A percentile compares a stretch with the other conserved stretches of the same genome.
Evolutionary conservation across 2,113 vertebrate species (phyloP).

Genomic region (Junco hyemalis): DNA sequence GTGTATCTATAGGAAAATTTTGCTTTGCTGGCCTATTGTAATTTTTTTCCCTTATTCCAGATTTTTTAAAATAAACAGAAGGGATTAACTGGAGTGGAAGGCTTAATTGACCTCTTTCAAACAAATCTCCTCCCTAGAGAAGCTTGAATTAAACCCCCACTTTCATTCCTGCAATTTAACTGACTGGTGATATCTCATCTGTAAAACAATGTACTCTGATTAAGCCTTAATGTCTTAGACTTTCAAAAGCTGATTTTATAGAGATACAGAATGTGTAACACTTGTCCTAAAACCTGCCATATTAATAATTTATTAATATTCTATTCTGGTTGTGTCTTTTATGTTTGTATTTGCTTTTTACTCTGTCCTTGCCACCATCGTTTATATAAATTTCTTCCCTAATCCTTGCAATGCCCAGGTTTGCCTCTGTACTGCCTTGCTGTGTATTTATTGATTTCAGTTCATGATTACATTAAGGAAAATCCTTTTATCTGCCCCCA

Average conservation of each 20-base stretch:
- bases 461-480: background rate
- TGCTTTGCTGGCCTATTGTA: background rate
- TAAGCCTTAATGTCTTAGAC: background rate
- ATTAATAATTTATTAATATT: background rate
- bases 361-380: background rate
- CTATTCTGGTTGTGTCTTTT: background rate
- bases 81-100: conserved; percentile 30
- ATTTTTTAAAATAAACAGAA: conserved; percentile 14
- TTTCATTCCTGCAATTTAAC: background rate
- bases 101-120: conserved; percentile 41
- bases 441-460: background rate
- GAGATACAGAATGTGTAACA: background rate
- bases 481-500: background rate
- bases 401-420: background rate
- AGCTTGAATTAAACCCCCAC: background rate
- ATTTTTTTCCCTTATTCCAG: background rate
- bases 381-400: background rate
- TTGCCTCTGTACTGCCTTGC: background rate
- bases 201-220: background rate
- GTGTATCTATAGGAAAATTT: background rate
- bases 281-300: background rate
- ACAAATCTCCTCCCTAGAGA: conserved; percentile 16
- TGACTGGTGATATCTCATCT: background rate
- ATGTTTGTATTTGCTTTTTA: background rate
- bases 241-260: background rate